Percentiles rank a stretch among this genome's conserved stretches.
Evolutionary conservation across 2,888 invertebrate species (phyloP).

Genomic region (Microchrysa polita): DNA sequence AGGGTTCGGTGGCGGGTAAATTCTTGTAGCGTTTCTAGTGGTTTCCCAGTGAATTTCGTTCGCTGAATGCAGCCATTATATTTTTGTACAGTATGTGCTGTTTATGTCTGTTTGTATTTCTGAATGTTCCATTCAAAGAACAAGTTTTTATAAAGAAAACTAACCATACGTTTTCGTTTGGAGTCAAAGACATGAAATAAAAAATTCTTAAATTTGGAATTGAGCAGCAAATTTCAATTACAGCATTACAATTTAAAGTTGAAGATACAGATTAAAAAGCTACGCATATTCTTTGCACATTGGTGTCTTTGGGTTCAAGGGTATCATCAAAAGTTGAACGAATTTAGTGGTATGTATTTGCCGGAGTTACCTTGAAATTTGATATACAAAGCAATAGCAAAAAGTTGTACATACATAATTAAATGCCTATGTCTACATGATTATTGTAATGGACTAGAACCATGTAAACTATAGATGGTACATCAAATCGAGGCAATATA

Average conservation of each 20-base stretch:
- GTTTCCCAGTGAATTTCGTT: too few species aligned
- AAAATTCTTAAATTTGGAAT: not conserved
- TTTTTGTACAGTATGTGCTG: not conserved
- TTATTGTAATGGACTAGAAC: too few species aligned
- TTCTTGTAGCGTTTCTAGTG: too few species aligned
- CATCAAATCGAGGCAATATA: too few species aligned
- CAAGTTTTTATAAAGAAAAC: not conserved
- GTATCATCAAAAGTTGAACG: not conserved
- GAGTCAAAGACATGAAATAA: conserved; percentile 9
- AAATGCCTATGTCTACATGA: too few species aligned
- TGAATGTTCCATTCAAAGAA: not conserved
- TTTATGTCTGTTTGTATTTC: not conserved
- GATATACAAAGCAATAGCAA: too few species aligned
- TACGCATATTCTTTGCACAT: not conserved
- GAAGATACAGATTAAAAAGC: not conserved
- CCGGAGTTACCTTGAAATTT: conserved; percentile 23
- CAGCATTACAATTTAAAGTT: not conserved
- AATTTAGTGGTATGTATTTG: not conserved
- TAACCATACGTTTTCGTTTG: too few species aligned
- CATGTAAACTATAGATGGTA: too few species aligned
- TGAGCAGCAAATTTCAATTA: not conserved
- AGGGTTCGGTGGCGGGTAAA: too few species aligned
- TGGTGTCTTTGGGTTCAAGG: not conserved
- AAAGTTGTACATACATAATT: too few species aligned
- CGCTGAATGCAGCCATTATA: too few species aligned